phyloP scores from a whole-genome alignment of 2,797 vertebrate species.

The Urophycis tenuis region DNA sequence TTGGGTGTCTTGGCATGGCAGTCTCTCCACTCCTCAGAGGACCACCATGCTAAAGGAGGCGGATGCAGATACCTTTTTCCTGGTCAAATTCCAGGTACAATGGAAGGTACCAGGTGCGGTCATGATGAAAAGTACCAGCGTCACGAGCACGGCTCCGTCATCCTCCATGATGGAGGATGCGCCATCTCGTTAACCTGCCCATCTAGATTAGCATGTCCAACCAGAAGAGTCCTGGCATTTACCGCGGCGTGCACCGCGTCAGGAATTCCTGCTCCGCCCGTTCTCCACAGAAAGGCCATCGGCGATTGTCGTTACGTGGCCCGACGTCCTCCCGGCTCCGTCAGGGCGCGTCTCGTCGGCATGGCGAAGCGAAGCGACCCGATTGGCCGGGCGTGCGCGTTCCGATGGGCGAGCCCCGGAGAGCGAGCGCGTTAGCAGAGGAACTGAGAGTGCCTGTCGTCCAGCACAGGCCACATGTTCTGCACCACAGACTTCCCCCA shows the following conservation, averaged over 20 bases:
- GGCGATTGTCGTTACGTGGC: neutral
- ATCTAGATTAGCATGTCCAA: neutral
- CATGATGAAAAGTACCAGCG: neutral
- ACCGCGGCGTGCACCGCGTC: neutral
- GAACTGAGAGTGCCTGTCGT: neutral
- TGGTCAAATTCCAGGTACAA: neutral
- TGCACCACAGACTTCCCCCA: neutral
- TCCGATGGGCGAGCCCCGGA: neutral
- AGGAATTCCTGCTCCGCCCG: neutral
- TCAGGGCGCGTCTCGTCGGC: neutral
- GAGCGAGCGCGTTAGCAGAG: neutral
- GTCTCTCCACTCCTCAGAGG: constrained; percentile 39
- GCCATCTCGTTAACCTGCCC: neutral
- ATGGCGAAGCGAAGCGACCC: neutral
- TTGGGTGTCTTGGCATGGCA: constrained; percentile 33
- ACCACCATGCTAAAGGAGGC: constrained; percentile 21
- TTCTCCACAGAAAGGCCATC: neutral
- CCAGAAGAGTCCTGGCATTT: neutral
- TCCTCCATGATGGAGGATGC: neutral
- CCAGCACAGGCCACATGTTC: neutral
- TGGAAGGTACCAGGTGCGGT: neutral
- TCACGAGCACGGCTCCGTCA: neutral
- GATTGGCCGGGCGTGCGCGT: neutral
- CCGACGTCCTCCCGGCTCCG: neutral
- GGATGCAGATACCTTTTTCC: neutral